A percentile compares a stretch with the other conserved stretches of the same genome.
phyloP scores from a whole-genome alignment of 2,888 invertebrate species.

The Zaprionus obscuricornis region DNA sequence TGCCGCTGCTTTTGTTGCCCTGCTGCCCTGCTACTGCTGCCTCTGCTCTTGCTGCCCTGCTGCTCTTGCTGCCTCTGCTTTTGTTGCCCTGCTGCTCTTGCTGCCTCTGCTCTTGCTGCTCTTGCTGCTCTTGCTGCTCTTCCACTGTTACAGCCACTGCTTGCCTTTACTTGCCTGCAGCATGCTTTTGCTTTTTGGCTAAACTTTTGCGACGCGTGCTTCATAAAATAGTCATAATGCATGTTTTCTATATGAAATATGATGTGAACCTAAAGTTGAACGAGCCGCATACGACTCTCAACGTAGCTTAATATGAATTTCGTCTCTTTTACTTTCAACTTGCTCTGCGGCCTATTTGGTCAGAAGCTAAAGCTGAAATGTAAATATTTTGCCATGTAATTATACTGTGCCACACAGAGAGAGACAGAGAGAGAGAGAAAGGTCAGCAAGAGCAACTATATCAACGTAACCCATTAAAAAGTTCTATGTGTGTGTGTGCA shows the following conservation, averaged over 20 bases:
- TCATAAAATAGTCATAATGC: slow-evolving; percentile 76
- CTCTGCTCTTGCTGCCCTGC: too few relatives aligned
- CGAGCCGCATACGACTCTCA: too few relatives aligned
- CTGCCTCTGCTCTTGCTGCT: too few relatives aligned
- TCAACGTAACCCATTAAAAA: slow-evolving; percentile 75
- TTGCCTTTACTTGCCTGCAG: too few relatives aligned
- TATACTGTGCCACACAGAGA: slow-evolving; percentile 52
- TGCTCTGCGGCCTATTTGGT: slow-evolving; percentile 42
- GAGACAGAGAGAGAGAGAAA: too few relatives aligned
- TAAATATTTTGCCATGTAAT: slow-evolving; percentile 68
- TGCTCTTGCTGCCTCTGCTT: too few relatives aligned
- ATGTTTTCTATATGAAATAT: slow-evolving; percentile 56
- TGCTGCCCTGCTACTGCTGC: too few relatives aligned
- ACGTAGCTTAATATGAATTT: neutral
- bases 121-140: slow-evolving; percentile 1
- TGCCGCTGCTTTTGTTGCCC: too few relatives aligned
- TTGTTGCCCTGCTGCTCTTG: too few relatives aligned
- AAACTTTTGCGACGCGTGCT: slow-evolving; percentile 61
- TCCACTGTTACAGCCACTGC: slow-evolving; percentile 6
- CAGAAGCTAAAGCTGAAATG: slow-evolving; percentile 57
- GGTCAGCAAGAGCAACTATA: too few relatives aligned
- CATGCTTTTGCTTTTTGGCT: slow-evolving; percentile 17
- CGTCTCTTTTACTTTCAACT: neutral
- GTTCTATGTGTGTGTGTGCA: too few relatives aligned
- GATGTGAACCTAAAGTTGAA: slow-evolving; percentile 46